Evolutionary conservation across 2,113 vertebrate genomes (phyloP), one percentile per base, ranked within the genome.

Genomic region (Ciconia maguari): DNA sequence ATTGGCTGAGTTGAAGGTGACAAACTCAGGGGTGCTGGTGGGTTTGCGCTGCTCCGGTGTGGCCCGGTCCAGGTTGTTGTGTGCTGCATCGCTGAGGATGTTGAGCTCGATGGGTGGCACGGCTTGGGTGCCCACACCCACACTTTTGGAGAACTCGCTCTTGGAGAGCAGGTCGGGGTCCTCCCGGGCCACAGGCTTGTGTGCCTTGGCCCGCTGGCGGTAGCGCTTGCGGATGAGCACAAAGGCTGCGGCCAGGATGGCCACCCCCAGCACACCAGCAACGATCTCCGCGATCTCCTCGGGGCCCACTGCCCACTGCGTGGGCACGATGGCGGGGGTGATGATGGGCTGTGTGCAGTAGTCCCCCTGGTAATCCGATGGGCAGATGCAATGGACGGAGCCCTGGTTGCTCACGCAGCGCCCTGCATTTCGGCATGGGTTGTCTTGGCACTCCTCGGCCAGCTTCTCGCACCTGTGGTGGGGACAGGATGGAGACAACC

Each of bases 91-190:
- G 16, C 98, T 64, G 12, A 98, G 97, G 60, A 98, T 97, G 90
- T 96, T 99, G 95, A 99, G 98, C 96, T 99, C 99, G 0, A 99
- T 98, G 68, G 98, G 97, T 26, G 97, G 96, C 10, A 52, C 74
- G 2, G 98, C 96, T 46, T 98, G 98, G 21, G 97, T 97, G 72
- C 98, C 98, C 12, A 98, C 98, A 13, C 98, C 99, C 29, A 98
- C 96, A 18, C 97, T 98, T 95, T 99, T 99, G 96, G 98, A 96
- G 94, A 98, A 93, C 68, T 98, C 97, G 4, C 98, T 93, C 55
- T 98, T 98, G 96, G 99, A 98, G 49, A 99, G 98, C n/a, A 99
- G 98, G 27, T 99, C 99, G 0, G 99, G 99, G 94, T 99, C 99
- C 93, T 99, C 99, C 38, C 98, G 98, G 30, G 99, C 98, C 72